Evolutionary conservation across 2,888 invertebrate species (phyloP).

Genomic region (Tenthredo mesomela): DNA sequence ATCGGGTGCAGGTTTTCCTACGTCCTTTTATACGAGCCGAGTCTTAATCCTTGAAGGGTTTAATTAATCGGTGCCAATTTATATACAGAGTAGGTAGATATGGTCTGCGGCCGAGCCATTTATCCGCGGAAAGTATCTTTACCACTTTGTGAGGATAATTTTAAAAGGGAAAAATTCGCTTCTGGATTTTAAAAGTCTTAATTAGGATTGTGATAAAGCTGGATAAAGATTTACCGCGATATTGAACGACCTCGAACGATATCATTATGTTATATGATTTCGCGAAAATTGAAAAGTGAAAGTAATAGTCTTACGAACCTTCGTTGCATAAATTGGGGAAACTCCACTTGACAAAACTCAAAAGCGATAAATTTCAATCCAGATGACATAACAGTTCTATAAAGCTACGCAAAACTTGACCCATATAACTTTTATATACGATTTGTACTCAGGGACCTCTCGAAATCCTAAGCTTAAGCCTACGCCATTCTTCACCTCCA

Average conservation of each 20-base stretch:
- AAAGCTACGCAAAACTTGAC: slow-evolving; percentile 24
- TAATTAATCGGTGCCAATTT: slow-evolving; percentile 36
- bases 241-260: background rate
- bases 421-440: slow-evolving; percentile 14
- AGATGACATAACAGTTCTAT: background rate
- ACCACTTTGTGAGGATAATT: background rate
- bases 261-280: background rate
- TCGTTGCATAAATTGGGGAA: background rate
- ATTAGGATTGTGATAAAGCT: background rate
- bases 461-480: slow-evolving; percentile 8
- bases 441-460: slow-evolving; percentile 23
- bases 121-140: background rate
- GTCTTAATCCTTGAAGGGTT: background rate
- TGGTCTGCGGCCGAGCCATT: background rate
- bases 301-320: background rate
- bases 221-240: background rate
- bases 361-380: slow-evolving; percentile 6
- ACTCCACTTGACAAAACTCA: background rate
- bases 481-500: slow-evolving; percentile 10
- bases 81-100: background rate
- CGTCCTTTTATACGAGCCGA: background rate
- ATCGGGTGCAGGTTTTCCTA: background rate
- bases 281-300: background rate
- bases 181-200: background rate
- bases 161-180: background rate